Evolutionary conservation across 2,113 vertebrate genomes (phyloP), one percentile per base, ranked within the genome.

Genomic region (Dipodomys spectabilis): DNA sequence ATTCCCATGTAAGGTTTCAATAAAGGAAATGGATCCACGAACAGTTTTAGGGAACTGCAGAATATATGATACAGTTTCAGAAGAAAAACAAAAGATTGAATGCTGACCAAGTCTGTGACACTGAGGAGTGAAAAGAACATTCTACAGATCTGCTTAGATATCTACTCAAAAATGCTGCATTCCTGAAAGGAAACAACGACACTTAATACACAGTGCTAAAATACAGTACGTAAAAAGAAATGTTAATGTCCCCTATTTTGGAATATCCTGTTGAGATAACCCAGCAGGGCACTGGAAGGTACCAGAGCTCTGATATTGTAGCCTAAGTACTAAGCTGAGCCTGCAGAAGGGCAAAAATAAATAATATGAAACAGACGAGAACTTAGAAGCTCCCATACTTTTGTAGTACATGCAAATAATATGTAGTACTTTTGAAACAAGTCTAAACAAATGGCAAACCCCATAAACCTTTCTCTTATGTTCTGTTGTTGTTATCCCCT

Each of bases 361-460:
- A 6, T 20, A 73, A 75, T 35, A 35, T n/a, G 77, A 79, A 6
- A 8, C 28, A 82, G 67, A 10, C 2, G 18, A 71, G 81, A 88
- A 27, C 60, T 53, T 62, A 89, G 23, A 11, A 67, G 15, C 28
- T 53, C 39, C 45, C 28, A 73, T 39, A 67, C 5, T 73, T 93
- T 45, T 60, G 68, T 32, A 82, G 25, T 53, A 44, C 62, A 22
- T 74, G 39, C 7, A 94, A 96, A 88, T 85, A 78, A 22, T 2
- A 72, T 3, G 45, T 30, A 86, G 6, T 23, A 39, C 45, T 45
- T 6, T 68, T 71, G 65, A 87, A 95, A 69, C 79, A 60, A 6
- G 67, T 90, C 44, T 74, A 67, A 88, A 68, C 23, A 73, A 30
- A 65, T 88, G 89, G 25, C 18, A 83, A 82, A 80, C 32, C 79